Base-by-base conservation (phyloP, 2,113 vertebrate genomes). In the Boleophthalmus pectinirostris region DNA sequence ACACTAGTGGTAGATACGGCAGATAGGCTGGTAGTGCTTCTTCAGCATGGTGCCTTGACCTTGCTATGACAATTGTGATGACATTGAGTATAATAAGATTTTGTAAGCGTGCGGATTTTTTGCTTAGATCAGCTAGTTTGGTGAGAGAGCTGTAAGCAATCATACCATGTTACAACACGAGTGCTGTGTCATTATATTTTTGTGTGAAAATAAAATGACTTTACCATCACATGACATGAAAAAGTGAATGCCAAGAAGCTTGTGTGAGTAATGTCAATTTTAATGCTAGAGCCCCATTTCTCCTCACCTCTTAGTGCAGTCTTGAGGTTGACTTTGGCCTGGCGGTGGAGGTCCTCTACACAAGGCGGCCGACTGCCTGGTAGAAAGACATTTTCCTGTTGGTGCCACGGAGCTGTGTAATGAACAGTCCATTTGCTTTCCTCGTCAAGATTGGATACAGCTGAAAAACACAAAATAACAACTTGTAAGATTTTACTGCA, bases 301-400 rank as follows among this genome's bases (percentile, higher is more conserved):
- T 16, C 16, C 91, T 94, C 92, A 98, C 98, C 98, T 95, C 97
- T 92, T 77, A 99, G 89, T 18, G 97, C 95, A 2, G 97, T 96
- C 89, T 98, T 99, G 79, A 99, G 95, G 94, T 98, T 99, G 90
- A 98, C 92, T 86, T 98, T 98, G 87, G 98, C 97, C 88, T 99
- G 96, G 5, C 93, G 95, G 86, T 99, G 98, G 78, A 99, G 92
- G 86, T 98, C 96, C 60, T 98, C 97, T 70, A 99, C 96, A 2
- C 97, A 98, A 24, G 96, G 90, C 0, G 98, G 96, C 85, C 98
- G 94, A 21, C 92, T 95, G 67, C 93, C 85, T 0, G 97, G 97
- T 51, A 98, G 88, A 86, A 99, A 99, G 46, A 99, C 97, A 46
- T 99, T 98, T 84, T 98, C 97, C 88, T 98, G 97, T 90, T 98